Percentiles rank a stretch among this genome's conserved stretches.
phyloP scores from a whole-genome alignment of 1,140 invertebrate species.

The Drosophila sp. region DNA sequence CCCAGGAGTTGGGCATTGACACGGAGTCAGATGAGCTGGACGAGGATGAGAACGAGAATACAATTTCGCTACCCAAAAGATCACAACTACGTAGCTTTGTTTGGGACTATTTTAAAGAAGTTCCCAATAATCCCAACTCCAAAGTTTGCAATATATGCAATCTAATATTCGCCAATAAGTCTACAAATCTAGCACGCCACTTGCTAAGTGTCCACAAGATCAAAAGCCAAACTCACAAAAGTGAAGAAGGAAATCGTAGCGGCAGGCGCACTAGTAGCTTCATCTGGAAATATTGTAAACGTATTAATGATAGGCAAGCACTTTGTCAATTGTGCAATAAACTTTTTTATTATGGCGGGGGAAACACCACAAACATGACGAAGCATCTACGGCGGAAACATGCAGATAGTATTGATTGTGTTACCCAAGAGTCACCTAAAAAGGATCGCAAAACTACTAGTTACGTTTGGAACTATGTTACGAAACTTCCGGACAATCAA shows the following conservation, averaged over 20 bases:
- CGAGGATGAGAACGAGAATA: neutral
- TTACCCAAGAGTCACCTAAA: slow-evolving; percentile 17
- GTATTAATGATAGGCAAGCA: slow-evolving; percentile 55
- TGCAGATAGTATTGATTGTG: slow-evolving; percentile 32
- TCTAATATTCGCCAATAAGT: slow-evolving; percentile 48
- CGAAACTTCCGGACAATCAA: slow-evolving; percentile 49
- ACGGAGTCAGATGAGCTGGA: slow-evolving; percentile 3
- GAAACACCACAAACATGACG: slow-evolving; percentile 61
- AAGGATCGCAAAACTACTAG: slow-evolving; percentile 53
- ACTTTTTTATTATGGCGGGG: slow-evolving; percentile 58
- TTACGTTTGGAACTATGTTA: slow-evolving; percentile 66
- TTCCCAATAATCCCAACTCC: slow-evolving; percentile 39
- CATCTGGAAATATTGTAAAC: slow-evolving; percentile 65
- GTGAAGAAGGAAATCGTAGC: slow-evolving; percentile 13
- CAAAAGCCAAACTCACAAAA: slow-evolving; percentile 8
- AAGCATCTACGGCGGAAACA: slow-evolving; percentile 64
- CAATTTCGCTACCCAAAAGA: neutral
- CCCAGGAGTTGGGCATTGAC: neutral
- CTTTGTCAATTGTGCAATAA: slow-evolving; percentile 61
- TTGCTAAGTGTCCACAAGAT: slow-evolving; percentile 44
- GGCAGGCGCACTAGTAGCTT: slow-evolving; percentile 54
- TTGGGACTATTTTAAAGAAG: slow-evolving; percentile 49
- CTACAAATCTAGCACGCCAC: slow-evolving; percentile 53
- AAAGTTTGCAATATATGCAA: slow-evolving; percentile 49
- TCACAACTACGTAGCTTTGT: slow-evolving; percentile 51